Evolutionary conservation across 2,888 invertebrate genomes (phyloP).

Genomic region (Seira musarum): DNA sequence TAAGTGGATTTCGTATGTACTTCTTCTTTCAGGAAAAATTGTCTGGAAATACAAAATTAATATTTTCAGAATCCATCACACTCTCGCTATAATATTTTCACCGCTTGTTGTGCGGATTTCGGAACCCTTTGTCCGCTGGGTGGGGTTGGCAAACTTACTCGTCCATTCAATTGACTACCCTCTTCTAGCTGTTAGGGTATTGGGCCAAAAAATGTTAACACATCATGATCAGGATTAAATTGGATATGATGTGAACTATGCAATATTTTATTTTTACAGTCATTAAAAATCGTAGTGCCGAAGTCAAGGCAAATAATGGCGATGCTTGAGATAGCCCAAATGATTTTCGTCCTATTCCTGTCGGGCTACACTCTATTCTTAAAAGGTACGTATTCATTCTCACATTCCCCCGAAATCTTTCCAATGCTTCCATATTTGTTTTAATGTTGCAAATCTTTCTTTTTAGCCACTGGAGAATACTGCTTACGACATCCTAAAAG

Average conservation of each 20-base stretch:
- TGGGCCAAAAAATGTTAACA: not conserved
- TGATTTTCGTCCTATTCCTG: conserved; percentile 19
- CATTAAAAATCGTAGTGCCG: conserved; percentile 27
- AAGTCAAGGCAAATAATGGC: conserved; percentile 43
- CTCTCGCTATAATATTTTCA: conserved; percentile 7
- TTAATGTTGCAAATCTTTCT: not conserved
- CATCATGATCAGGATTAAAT: too few species aligned
- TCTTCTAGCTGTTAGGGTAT: conserved; percentile 34
- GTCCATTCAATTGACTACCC: conserved; percentile 39
- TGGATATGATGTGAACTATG: too few species aligned
- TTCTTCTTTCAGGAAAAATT: not conserved
- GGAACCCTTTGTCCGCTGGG: conserved; percentile 27
- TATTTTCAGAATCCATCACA: conserved; percentile 32
- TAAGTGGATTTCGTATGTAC: not conserved
- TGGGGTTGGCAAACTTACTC: conserved; percentile 27
- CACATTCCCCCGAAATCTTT: too few species aligned
- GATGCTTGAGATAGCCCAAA: conserved; percentile 30
- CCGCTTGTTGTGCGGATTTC: conserved; percentile 4
- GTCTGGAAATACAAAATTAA: conserved; percentile 3
- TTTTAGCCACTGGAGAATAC: conserved; percentile 28
- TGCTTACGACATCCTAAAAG: conserved; percentile 33
- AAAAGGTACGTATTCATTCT: conserved; percentile 21
- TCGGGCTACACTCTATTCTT: conserved; percentile 33
- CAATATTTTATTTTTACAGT: too few species aligned
- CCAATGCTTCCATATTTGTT: not conserved